These are phyloP conservation scores for Diogma glabrata DNA, from an alignment of 2,888 invertebrate species.

Conservation along the genomic window DNA sequence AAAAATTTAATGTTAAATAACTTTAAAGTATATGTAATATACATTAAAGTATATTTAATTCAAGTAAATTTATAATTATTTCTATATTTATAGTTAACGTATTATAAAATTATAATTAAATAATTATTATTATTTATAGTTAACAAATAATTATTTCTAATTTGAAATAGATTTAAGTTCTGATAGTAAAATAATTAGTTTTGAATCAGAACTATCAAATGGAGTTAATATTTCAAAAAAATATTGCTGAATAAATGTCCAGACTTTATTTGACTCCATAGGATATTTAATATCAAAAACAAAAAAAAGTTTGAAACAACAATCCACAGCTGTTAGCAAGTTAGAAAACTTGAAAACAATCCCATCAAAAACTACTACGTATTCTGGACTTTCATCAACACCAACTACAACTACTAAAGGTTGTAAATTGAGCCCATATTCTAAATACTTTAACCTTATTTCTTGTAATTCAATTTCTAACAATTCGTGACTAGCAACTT, in stretches of 20 bases:
- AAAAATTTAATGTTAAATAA: too few species aligned
- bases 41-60: too few species aligned
- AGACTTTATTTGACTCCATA: not conserved
- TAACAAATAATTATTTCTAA: too few species aligned
- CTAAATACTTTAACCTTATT: not conserved
- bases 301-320: not conserved
- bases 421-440: not conserved
- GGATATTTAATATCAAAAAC: constrained; percentile 1
- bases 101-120: too few species aligned
- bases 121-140: too few species aligned
- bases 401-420: not conserved
- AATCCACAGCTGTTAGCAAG: not conserved
- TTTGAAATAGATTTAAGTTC: too few species aligned
- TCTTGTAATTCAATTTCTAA: not conserved
- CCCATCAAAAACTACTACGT: not conserved
- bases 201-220: not conserved
- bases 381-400: not conserved
- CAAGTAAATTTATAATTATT: too few species aligned
- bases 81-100: too few species aligned
- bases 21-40: too few species aligned
- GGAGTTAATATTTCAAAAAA: not conserved
- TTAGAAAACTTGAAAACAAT: not conserved
- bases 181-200: not conserved
- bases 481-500: not conserved
- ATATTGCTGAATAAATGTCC: not conserved